Percentiles rank a stretch among this genome's conserved stretches.
These are phyloP conservation scores for Meriones psammophilus DNA, from an alignment of 2,797 vertebrate genomes.

Conservation along the genomic window DNA sequence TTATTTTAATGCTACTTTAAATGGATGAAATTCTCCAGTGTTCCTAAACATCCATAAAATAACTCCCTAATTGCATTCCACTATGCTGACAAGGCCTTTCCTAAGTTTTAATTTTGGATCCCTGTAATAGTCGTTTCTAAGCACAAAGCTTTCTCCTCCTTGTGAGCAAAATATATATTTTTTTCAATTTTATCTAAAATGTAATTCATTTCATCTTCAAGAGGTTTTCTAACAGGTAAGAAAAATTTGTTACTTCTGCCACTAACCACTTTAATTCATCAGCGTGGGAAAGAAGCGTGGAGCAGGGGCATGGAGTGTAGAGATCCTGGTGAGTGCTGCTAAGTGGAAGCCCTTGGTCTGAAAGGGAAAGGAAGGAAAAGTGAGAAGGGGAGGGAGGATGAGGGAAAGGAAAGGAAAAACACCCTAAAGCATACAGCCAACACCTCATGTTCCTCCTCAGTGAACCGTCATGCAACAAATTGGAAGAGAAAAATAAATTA, in stretches of 20 bases:
- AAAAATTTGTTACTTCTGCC: not conserved
- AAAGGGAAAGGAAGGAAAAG: not conserved
- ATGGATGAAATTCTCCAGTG: constrained; percentile 31
- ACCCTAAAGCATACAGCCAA: not conserved
- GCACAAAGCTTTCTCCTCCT: constrained; percentile 11
- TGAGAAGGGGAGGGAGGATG: not conserved
- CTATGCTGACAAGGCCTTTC: not conserved
- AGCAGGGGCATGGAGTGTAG: not conserved
- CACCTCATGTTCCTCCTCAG: not conserved
- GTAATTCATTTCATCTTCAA: constrained; percentile 45
- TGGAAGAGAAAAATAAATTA: not conserved
- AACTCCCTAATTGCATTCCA: constrained; percentile 55
- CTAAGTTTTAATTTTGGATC: not conserved
- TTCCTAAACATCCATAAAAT: constrained; percentile 64
- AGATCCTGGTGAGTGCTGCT: not conserved
- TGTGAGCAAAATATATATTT: not conserved
- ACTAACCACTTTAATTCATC: constrained; percentile 24
- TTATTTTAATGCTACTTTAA: constrained; percentile 46
- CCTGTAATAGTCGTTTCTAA: not conserved
- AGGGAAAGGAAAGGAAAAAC: not conserved
- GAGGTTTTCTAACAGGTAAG: not conserved
- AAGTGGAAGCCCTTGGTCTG: not conserved
- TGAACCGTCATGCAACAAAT: not conserved
- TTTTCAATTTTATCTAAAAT: not conserved
- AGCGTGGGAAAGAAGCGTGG: not conserved